Evolutionary conservation across 2,797 vertebrate species (phyloP).

Genomic region (Liasis olivaceus): DNA sequence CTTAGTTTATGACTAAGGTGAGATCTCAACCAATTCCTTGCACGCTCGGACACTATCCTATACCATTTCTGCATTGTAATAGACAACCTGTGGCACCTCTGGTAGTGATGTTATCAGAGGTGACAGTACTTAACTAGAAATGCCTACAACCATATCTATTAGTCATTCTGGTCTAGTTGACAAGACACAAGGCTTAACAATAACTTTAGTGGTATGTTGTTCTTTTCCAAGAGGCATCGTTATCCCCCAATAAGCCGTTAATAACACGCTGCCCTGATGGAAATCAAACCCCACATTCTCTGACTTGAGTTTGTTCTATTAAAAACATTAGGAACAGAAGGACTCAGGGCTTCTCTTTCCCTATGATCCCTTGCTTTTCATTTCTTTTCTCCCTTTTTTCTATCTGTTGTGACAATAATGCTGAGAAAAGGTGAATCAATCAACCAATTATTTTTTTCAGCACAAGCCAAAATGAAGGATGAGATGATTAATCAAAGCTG

Average conservation of each 20-base stretch:
- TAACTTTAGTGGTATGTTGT: background rate
- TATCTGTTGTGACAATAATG: background rate
- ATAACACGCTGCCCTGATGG: background rate
- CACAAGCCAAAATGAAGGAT: background rate
- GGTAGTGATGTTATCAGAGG: background rate
- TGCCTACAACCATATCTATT: background rate
- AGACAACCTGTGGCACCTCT: background rate
- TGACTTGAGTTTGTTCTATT: background rate
- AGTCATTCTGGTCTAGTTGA: background rate
- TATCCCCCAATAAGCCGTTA: background rate
- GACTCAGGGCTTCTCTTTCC: background rate
- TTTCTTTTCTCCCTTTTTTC: background rate
- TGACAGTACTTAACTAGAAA: background rate
- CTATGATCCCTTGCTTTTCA: background rate
- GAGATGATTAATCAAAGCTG: background rate
- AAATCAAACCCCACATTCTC: background rate
- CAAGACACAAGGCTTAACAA: background rate
- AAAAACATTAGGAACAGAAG: background rate
- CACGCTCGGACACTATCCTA: background rate
- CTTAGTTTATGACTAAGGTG: background rate
- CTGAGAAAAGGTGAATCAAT: background rate
- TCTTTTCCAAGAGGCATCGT: background rate
- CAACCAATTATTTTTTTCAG: background rate
- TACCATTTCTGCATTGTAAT: background rate
- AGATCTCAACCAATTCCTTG: background rate